These are phyloP conservation scores for Resseliella maxima DNA, from an alignment of 2,888 invertebrate species.

Conservation along the genomic window DNA sequence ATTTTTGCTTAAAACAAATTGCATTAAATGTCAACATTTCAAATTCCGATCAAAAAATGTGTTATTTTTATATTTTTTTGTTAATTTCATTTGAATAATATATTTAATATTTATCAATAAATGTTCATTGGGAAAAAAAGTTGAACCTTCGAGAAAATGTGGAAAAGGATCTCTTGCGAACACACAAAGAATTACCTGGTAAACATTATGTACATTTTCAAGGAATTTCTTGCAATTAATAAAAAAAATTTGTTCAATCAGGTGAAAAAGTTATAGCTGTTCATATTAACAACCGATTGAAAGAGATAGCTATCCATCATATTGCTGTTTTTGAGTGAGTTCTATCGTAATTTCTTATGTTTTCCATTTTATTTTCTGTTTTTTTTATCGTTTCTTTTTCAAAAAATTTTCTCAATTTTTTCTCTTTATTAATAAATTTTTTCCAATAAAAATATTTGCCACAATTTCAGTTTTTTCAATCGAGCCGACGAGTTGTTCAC, in stretches of 20 bases:
- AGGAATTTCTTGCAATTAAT: not conserved
- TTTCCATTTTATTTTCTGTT: not conserved
- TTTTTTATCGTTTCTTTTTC: no score
- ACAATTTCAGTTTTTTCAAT: constrained; percentile 42
- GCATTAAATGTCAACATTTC: no score
- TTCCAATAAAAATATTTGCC: no score
- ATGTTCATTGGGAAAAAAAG: not conserved
- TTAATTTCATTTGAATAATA: no score
- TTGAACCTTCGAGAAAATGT: not conserved
- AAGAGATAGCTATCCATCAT: constrained; percentile 22
- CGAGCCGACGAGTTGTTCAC: constrained; percentile 23
- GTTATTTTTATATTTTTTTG: not conserved
- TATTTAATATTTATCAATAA: no score
- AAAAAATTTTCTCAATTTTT: no score
- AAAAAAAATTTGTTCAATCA: not conserved
- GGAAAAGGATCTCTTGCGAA: not conserved
- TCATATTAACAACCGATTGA: not conserved
- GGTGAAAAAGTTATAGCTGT: not conserved
- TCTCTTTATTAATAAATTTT: no score
- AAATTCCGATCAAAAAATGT: no score
- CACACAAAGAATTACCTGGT: not conserved
- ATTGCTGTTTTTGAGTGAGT: constrained; percentile 52
- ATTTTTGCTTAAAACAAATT: no score
- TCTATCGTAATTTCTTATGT: not conserved
- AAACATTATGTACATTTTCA: not conserved